Percentiles rank a stretch among this genome's conserved stretches.
phyloP scores from a whole-genome alignment of 2,888 invertebrate genomes.

The Catotricha subobsoleta region DNA sequence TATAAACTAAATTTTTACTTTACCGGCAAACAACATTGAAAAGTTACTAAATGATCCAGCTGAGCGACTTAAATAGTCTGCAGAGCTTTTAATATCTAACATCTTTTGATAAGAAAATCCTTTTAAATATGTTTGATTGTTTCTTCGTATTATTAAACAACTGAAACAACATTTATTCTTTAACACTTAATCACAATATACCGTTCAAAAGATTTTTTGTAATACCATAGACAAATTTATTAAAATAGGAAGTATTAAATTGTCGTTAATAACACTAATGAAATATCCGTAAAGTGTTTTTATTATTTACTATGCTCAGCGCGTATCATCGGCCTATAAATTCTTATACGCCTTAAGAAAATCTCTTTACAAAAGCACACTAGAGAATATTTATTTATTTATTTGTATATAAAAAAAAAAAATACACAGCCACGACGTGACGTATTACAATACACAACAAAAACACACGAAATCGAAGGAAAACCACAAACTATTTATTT shows the following conservation, averaged over 20 bases:
- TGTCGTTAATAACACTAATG: too few species aligned
- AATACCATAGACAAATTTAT: too few species aligned
- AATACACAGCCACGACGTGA: neutral
- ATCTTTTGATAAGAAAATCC: slow-evolving; percentile 27
- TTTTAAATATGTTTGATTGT: neutral
- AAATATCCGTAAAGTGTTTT: too few species aligned
- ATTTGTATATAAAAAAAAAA: neutral
- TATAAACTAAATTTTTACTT: slow-evolving; percentile 10
- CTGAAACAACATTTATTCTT: neutral
- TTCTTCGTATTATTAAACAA: neutral
- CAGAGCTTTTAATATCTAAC: slow-evolving; percentile 84
- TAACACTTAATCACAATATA: too few species aligned
- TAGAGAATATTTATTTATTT: neutral
- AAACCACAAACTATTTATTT: slow-evolving; percentile 4
- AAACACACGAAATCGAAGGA: neutral
- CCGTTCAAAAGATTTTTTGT: too few species aligned
- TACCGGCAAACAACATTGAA: slow-evolving; percentile 90
- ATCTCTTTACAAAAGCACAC: too few species aligned
- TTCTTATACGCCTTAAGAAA: too few species aligned
- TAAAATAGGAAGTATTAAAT: too few species aligned
- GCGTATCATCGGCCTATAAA: too few species aligned
- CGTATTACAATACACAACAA: neutral
- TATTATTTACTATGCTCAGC: too few species aligned
- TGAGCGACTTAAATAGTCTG: slow-evolving; percentile 78
- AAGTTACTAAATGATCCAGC: slow-evolving; percentile 78